These are phyloP conservation scores for Crotalus helleri DNA, from an alignment of 2,113 vertebrate species.

Conservation along the genomic window DNA sequence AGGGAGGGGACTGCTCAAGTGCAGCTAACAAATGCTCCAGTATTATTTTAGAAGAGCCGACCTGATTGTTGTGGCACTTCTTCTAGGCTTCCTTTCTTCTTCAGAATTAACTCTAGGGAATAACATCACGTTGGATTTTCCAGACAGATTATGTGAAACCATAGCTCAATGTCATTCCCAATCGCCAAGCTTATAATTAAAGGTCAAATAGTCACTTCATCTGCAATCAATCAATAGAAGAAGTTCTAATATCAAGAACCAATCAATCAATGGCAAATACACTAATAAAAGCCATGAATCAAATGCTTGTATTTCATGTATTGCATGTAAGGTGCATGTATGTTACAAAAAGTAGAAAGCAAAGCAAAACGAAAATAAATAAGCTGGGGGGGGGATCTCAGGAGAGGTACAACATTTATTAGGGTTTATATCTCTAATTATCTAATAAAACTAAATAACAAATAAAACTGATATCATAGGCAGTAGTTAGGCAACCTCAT, in stretches of 20 bases:
- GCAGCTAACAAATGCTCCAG: slow-evolving; percentile 43
- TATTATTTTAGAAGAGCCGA: slow-evolving; percentile 62
- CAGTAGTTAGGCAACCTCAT: background rate
- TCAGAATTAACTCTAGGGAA: slow-evolving; percentile 82
- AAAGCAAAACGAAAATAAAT: slow-evolving; percentile 53
- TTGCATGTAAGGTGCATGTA: slow-evolving; percentile 62
- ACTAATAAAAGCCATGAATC: slow-evolving; percentile 99
- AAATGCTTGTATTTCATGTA: slow-evolving; percentile 73
- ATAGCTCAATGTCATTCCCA: slow-evolving; percentile 87
- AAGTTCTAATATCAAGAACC: slow-evolving; percentile 82
- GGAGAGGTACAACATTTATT: slow-evolving; percentile 5
- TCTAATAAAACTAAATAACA: slow-evolving; percentile 40
- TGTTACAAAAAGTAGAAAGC: slow-evolving; percentile 44
- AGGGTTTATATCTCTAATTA: slow-evolving; percentile 34
- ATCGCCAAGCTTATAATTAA: slow-evolving; percentile 91
- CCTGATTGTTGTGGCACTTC: slow-evolving; percentile 62
- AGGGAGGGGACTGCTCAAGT: slow-evolving; percentile 37
- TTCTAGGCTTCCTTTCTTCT: slow-evolving; percentile 68
- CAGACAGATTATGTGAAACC: slow-evolving; percentile 83
- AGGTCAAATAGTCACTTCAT: slow-evolving; percentile 98
- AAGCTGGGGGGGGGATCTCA: slow-evolving; percentile 24
- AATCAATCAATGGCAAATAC: slow-evolving; percentile 88
- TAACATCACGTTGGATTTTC: slow-evolving; percentile 84
- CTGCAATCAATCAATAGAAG: slow-evolving; percentile 97
- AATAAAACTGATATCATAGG: slow-evolving; percentile 32